Base-by-base conservation (phyloP, 2,888 invertebrate species). In the Coremacera marginata region DNA sequence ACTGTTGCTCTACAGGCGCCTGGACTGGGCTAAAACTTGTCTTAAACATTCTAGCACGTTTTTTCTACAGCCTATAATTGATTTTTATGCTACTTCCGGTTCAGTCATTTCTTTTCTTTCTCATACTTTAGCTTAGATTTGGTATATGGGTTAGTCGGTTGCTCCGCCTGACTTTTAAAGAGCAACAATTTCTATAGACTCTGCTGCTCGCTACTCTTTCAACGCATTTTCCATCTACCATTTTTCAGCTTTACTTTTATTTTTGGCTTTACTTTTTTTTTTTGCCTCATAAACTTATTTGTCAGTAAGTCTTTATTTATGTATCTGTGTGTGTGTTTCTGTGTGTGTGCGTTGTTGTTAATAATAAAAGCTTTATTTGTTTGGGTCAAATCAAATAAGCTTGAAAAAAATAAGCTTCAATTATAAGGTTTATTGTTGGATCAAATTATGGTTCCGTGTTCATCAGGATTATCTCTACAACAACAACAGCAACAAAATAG, bases 371-470 rank as follows among this genome's bases (percentile, higher is more conserved):
- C 14, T 44, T 14, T 44, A 44, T 44, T 44, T 44, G 44, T 44
- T 44, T 44, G 44, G 11, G 14, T 11, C 44, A 44, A 11, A 2
- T 44, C 11, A 44, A 44, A 44, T 7, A 44, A 44, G 44, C 44
- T 19, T 70, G 70, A 7, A 31, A 57, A 55, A 70, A 71, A 71
- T 71, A 71, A 71, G 71, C 57, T 71, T 34, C 71, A 71, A 71
- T 71, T 71, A 71, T 37, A 55, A n/a, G 31, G 71, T 60, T 71
- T 71, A 71, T 71, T 70, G 34, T 71, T 34, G 57, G 71, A 60
- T 71, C 19, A 57, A 19, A 60, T 57, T 34, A 44, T 60, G 19
- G 60, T 25, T 19, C 27, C 27, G 27, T 60, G 60, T 22, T 60
- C 25, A 27, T 27, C 27, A 60, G 60, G 60, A 60, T 60, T 60